Base-by-base conservation (phyloP, 2,888 invertebrate genomes). In the Troides oblongomaculatus region DNA sequence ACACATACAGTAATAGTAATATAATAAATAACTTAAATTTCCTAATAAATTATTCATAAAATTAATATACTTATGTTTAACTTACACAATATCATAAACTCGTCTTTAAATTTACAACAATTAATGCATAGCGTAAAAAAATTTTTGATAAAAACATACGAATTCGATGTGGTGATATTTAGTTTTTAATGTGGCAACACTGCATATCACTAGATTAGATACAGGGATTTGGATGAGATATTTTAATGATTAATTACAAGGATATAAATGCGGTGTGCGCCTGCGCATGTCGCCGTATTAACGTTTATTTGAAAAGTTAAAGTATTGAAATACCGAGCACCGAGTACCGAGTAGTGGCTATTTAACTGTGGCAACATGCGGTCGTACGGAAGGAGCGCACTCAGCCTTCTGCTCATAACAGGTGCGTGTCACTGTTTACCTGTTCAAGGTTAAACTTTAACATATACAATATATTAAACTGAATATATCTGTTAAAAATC, bases 141-240 rank as follows among this genome's bases (percentile, higher is more conserved):
- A 10, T 57, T 57, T 23, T 23, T 57, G 21, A n/a, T n/a, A n/a
- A n/a, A 58, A 7, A 25, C 23, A 30, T 2, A 30, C 53, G 14
- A 64, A 36, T 36, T 46, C n/a, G 25, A 0, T 58, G 43, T n/a
- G 57, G 57, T 53, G 59, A 62, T 53, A 53, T 60, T 12, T 53
- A 30, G 10, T n/a, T 10, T 62, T 36, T 25, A 18, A 61, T 46
- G 43, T 68, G 71, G 64, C 64, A 67, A 68, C 56, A 58, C 50
- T 17, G 17, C 12, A 65, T 64, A 66, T 63, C 66, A 56, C 8
- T 30, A 66, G 70, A 70, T 70, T 64, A 70, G 70, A 70, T 70
- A 70, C 66, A 60, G 17, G 66, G 70, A 70, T 70, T 70, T 70
- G 56, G 60, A 53, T 63, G 63, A 66, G 63, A 66, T 70, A 66